Conservation (phyloP, 2,797 vertebrate genomes). For the Chelonia mydas region DNA sequence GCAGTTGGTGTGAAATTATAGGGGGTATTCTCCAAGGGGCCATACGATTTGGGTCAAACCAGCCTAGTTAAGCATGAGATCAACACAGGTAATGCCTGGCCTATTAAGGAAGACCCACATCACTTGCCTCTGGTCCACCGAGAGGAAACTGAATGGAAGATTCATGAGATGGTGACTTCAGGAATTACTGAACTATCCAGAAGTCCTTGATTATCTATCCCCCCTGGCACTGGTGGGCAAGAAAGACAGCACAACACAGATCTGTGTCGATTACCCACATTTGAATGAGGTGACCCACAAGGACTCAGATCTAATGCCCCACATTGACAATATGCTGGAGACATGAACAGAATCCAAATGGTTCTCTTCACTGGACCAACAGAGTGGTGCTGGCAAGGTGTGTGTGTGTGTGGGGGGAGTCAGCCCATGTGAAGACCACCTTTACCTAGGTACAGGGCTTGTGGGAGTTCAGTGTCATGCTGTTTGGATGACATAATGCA, state of each 20-base stretch:
- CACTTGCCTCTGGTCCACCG: not conserved
- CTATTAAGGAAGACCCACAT: not conserved
- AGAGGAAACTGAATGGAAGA: not conserved
- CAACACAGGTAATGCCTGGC: not conserved
- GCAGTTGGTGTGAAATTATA: not conserved
- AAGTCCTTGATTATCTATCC: not conserved
- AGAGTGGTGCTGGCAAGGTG: not conserved
- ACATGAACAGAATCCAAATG: not conserved
- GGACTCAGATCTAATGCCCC: not conserved
- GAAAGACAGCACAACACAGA: not conserved
- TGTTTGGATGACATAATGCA: not conserved
- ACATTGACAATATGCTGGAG: not conserved
- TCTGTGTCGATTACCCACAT: not conserved
- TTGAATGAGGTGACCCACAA: not conserved
- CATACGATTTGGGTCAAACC: not conserved
- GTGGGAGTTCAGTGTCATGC: not conserved
- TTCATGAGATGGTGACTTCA: not conserved
- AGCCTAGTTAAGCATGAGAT: not conserved
- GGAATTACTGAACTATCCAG: not conserved
- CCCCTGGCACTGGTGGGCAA: not conserved
- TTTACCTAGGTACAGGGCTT: not conserved
- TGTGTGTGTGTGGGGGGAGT: not conserved
- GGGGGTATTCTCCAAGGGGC: not conserved
- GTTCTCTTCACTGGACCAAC: not conserved
- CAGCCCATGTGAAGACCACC: not conserved